A percentile compares a stretch with the other conserved stretches of the same genome.
These are phyloP conservation scores for Enoplosus armatus DNA, from an alignment of 2,797 vertebrate genomes.

Conservation along the genomic window DNA sequence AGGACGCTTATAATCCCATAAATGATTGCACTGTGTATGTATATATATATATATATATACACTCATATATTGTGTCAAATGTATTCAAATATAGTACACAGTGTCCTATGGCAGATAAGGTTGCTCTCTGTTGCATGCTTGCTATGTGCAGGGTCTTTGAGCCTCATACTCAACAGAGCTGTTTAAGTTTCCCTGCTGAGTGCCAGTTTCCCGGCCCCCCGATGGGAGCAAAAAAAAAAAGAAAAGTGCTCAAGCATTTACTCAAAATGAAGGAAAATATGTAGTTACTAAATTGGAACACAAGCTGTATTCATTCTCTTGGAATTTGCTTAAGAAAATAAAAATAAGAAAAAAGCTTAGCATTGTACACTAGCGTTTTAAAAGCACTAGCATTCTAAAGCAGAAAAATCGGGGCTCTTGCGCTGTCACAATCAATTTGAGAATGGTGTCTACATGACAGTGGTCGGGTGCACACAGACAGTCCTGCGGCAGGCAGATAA, in stretches of 20 bases:
- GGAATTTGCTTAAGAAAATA: slow-evolving; percentile 59
- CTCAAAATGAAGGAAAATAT: slow-evolving; percentile 74
- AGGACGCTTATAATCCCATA: slow-evolving; percentile 14
- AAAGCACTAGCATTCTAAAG: slow-evolving; percentile 72
- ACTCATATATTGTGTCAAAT: slow-evolving; percentile 34
- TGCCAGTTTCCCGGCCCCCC: slow-evolving; percentile 64
- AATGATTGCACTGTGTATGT: neutral
- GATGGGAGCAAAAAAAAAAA: slow-evolving; percentile 23
- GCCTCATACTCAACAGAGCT: slow-evolving; percentile 77
- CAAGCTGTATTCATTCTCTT: slow-evolving; percentile 75
- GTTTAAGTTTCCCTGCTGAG: slow-evolving; percentile 80
- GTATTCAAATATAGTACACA: slow-evolving; percentile 47
- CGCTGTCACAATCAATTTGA: slow-evolving; percentile 84
- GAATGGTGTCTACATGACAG: slow-evolving; percentile 80
- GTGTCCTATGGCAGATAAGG: slow-evolving; percentile 63
- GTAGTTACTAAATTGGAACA: slow-evolving; percentile 79
- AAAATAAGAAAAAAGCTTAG: slow-evolving; percentile 66
- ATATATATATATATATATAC: neutral
- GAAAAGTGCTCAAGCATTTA: slow-evolving; percentile 67
- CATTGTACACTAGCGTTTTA: slow-evolving; percentile 71
- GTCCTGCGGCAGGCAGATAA: slow-evolving; percentile 85
- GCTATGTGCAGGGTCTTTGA: slow-evolving; percentile 66
- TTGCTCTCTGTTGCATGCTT: slow-evolving; percentile 57
- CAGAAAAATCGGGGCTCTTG: slow-evolving; percentile 74
- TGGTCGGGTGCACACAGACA: slow-evolving; percentile 69